Evolutionary conservation across 2,888 invertebrate species (phyloP), one percentile per base, ranked within the genome.

Genomic region (Ornithoptera alexandrae): DNA sequence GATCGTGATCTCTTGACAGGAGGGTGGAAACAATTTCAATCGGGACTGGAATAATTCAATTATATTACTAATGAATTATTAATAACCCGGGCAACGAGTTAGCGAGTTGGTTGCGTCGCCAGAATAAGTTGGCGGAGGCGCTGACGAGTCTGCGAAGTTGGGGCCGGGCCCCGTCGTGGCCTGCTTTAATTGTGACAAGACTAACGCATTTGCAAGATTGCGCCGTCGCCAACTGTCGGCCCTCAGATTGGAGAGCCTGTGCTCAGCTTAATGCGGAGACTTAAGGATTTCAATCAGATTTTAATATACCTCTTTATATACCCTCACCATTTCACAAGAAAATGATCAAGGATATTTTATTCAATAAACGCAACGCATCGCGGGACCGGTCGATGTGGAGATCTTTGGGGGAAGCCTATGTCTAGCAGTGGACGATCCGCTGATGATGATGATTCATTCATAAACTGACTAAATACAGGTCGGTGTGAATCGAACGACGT

Each of bases 191-290:
- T 72, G 76, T 72, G 75, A 86, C 86, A 85, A 83, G 83, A 83
- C 78, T 81, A 84, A 82, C 79, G 84, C 84, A 85, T 85, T 85
- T 84, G 78, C 76, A 69, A 71, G 69, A 65, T 72, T 69, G 71
- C 72, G 68, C 62, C 17, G 69, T 65, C 58, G 67, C 56, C 70
- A 68, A 72, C 73, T 71, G 70, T 70, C 66, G 63, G 39, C 62
- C 46, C 61, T 57, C 46, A 42, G 63, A 63, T 62, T 66, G 59
- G 62, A 57, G 62, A 62, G 72, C 70, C 72, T 72, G 67, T 65
- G 69, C 70, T 71, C 63, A 63, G 22, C 59, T 68, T 64, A 59
- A 64, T 71, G 69, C 57, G 62, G 57, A 61, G 57, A 42, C 58
- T 60, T 69, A 72, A 59, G 66, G 64, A 64, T 68, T 58, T n/a